A percentile compares a stretch with the other conserved stretches of the same genome.
Conservation (phyloP, 2,113 vertebrate genomes). For the Myocastor coypus region DNA sequence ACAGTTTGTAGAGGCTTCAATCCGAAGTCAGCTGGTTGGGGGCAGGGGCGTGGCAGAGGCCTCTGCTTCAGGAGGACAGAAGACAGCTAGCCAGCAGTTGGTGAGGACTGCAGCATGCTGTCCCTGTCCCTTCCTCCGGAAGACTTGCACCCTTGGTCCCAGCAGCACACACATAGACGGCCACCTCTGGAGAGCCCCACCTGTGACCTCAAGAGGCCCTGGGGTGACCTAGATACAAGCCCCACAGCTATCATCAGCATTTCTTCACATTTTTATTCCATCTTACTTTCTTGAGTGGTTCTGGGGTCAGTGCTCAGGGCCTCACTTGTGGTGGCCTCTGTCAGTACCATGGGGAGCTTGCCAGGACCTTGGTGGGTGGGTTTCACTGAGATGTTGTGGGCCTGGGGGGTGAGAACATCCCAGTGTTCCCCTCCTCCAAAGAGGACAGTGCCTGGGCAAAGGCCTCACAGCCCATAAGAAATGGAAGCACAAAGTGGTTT, state of each 20-base stretch:
- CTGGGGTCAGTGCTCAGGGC: neutral
- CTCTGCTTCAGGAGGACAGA: neutral
- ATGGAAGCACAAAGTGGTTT: fast-evolving
- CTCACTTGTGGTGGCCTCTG: neutral
- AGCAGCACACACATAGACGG: neutral
- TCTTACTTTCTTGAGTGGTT: neutral
- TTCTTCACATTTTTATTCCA: neutral
- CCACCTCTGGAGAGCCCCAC: neutral
- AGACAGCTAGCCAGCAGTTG: neutral
- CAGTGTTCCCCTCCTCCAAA: neutral
- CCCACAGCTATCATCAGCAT: neutral
- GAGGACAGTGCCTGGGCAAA: neutral
- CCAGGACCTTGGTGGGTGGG: neutral
- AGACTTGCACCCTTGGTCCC: neutral
- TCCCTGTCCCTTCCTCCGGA: neutral
- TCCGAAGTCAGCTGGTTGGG: neutral
- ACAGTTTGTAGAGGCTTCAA: neutral
- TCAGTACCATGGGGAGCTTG: neutral
- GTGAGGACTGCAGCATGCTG: neutral
- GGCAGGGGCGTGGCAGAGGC: neutral
- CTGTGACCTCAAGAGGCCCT: neutral
- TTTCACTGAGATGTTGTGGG: neutral
- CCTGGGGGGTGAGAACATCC: neutral
- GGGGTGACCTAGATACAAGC: neutral
- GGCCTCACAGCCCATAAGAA: neutral